Evolutionary conservation across 2,113 vertebrate genomes (phyloP), one percentile per base, ranked within the genome.

Genomic region (Menidia beryllina): DNA sequence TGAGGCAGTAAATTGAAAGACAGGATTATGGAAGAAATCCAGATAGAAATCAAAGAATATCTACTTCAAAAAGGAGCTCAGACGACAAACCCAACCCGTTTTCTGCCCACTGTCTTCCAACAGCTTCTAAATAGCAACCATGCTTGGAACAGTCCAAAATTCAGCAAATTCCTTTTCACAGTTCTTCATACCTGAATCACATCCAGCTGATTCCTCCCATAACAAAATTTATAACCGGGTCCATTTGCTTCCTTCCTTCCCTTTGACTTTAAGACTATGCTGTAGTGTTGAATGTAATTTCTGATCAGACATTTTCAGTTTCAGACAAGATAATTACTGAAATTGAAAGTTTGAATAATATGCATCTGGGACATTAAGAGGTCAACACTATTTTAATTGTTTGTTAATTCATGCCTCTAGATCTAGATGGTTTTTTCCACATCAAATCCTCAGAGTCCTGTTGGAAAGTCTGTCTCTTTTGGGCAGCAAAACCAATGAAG

Each of bases 271-370:
- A 27, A 80, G 84, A 74, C 83, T 70, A 75, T 68, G 69, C 17
- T 2, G 54, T 54, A 2, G 49, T 72, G 57, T 72, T 86, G 89
- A 91, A 90, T 86, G 63, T 54, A 75, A 75, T 72, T 71, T 49
- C 52, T 80, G 85, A 92, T 90, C 38, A 68, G 80, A 73, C 85
- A 77, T 83, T 83, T 82, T 77, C 76, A 85, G 56, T 71, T 87
- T 76, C 74, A 75, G 55, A 66, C 26, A 48, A 88, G 87, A 91
- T 89, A 89, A 93, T 49, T 75, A 75, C 21, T 51, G 71, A 81
- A 67, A 79, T 68, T 68, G 77, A 10, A 8, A 34, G 30, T 34
- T 8, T 34, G 5, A 34, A 5, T 34, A n/a, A n/a, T n/a, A n/a
- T n/a, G n/a, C n/a, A n/a, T n/a, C n/a, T n/a, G n/a, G n/a, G n/a